These are phyloP conservation scores for Mesoclemmys tuberculata DNA, from an alignment of 2,113 vertebrate genomes.

Conservation along the genomic window DNA sequence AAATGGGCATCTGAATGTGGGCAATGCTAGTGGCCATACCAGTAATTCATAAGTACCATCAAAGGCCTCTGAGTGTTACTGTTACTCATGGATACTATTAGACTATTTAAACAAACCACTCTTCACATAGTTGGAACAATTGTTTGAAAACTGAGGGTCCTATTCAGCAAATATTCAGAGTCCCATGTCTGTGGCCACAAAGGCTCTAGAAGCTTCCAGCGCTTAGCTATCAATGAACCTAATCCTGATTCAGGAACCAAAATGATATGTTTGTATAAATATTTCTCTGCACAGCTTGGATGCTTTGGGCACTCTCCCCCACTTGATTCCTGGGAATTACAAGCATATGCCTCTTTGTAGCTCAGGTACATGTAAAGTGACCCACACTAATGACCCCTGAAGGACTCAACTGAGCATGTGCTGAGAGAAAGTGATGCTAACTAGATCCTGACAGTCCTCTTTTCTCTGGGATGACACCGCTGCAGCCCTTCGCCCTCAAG, in stretches of 20 bases:
- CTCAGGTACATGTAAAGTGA: constrained; percentile 40
- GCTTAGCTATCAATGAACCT: constrained; percentile 29
- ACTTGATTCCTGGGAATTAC: constrained; percentile 69
- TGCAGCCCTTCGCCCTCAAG: constrained; percentile 33
- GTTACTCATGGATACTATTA: constrained; percentile 54
- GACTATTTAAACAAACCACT: constrained; percentile 52
- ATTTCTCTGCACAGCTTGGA: constrained; percentile 69
- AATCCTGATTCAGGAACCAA: constrained; percentile 77
- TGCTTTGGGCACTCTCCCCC: constrained; percentile 63
- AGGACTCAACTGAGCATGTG: constrained; percentile 63
- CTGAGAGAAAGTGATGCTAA: constrained; percentile 68
- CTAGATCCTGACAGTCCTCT: neutral
- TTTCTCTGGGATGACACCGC: constrained; percentile 45
- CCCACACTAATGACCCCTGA: constrained; percentile 57
- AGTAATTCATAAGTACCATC: constrained; percentile 33
- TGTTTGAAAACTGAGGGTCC: constrained; percentile 60
- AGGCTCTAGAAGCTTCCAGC: constrained; percentile 61
- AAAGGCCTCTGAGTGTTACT: constrained; percentile 38
- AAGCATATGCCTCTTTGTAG: constrained; percentile 54
- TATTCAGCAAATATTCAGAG: constrained; percentile 73
- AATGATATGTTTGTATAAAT: constrained; percentile 69
- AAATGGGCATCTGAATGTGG: constrained; percentile 4
- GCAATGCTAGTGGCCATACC: constrained; percentile 42
- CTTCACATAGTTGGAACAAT: constrained; percentile 54
- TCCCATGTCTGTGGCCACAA: constrained; percentile 66